These are phyloP conservation scores for Celastrina argiolus DNA, from an alignment of 2,888 invertebrate genomes.

Conservation along the genomic window DNA sequence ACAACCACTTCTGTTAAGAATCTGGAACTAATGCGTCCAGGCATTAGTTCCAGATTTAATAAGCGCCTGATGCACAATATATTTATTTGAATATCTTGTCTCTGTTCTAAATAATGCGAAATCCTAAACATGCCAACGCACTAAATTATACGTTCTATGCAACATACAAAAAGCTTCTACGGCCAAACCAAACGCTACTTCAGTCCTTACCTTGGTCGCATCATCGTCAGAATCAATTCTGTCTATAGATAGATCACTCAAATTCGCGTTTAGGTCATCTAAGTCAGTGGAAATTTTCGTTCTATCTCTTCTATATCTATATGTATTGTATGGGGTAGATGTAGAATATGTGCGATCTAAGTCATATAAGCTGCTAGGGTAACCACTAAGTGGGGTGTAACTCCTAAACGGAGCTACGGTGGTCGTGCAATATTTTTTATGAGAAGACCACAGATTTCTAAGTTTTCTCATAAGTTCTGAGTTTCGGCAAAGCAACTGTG, in stretches of 20 bases:
- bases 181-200: neutral
- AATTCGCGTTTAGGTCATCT: conserved; percentile 51
- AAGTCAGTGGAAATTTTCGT: conserved; percentile 46
- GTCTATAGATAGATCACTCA: conserved; percentile 67
- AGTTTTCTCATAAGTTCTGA: conserved; percentile 79
- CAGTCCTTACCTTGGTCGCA: conserved; percentile 55
- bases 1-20: too few relatives aligned
- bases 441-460: conserved; percentile 78
- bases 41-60: too few relatives aligned
- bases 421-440: conserved; percentile 77
- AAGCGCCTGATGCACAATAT: too few relatives aligned
- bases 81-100: too few relatives aligned
- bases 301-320: conserved; percentile 57
- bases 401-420: conserved; percentile 56
- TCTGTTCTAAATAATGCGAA: too few relatives aligned
- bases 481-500: conserved; percentile 79
- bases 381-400: conserved; percentile 65
- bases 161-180: neutral
- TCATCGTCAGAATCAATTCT: conserved; percentile 67
- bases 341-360: conserved; percentile 68
- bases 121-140: neutral
- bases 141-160: neutral
- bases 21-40: too few relatives aligned
- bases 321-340: conserved; percentile 61
- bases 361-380: conserved; percentile 67